A percentile compares a stretch with the other conserved stretches of the same genome.
phyloP scores from a whole-genome alignment of 2,888 invertebrate genomes.

The Erannis defoliaria region DNA sequence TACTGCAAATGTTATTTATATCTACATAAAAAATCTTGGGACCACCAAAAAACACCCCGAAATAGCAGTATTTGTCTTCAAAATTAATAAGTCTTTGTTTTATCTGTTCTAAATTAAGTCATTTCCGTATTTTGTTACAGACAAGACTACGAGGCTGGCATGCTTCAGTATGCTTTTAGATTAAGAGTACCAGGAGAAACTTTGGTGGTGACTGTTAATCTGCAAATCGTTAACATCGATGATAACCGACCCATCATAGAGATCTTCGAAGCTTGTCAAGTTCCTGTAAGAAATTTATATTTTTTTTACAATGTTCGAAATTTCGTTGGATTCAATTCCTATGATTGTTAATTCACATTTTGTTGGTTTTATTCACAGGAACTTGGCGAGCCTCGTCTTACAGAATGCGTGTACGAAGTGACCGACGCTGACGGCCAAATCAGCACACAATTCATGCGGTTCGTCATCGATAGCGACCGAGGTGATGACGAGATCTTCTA shows the following conservation, averaged over 20 bases:
- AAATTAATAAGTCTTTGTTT: neutral
- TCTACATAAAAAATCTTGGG: too few species aligned
- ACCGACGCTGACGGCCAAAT: slow-evolving; percentile 74
- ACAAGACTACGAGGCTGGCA: slow-evolving; percentile 85
- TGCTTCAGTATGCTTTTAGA: slow-evolving; percentile 76
- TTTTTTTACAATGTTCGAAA: neutral
- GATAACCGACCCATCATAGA: slow-evolving; percentile 84
- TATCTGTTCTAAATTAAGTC: neutral
- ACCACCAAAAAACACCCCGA: too few species aligned
- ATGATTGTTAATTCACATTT: neutral
- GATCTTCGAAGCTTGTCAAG: slow-evolving; percentile 70
- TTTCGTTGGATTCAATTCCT: too few species aligned
- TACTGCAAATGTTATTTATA: too few species aligned
- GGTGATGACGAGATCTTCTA: slow-evolving; percentile 71
- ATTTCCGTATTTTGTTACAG: slow-evolving; percentile 50
- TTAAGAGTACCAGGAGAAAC: slow-evolving; percentile 57
- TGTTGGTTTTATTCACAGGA: slow-evolving; percentile 62
- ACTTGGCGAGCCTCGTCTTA: slow-evolving; percentile 65
- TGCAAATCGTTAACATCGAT: slow-evolving; percentile 82
- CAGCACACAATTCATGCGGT: slow-evolving; percentile 75
- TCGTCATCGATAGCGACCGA: slow-evolving; percentile 70
- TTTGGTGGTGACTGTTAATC: slow-evolving; percentile 64
- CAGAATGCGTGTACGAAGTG: slow-evolving; percentile 73
- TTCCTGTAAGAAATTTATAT: slow-evolving; percentile 65
- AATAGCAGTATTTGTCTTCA: too few species aligned